Base-by-base conservation (phyloP, 2,888 invertebrate genomes). In the Campoletis raptor region DNA sequence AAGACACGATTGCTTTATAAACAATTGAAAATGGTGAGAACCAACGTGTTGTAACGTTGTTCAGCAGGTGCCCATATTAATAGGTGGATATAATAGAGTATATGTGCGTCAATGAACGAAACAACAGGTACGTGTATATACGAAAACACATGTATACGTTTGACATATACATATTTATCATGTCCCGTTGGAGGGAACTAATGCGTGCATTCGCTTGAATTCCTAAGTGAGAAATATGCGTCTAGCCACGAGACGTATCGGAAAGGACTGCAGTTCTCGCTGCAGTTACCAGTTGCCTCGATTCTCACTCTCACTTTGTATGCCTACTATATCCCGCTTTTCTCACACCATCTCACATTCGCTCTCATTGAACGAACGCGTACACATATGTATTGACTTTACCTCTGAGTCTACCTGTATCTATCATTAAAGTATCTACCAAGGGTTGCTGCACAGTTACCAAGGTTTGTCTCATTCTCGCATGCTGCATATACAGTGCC, bases 151-250 rank as follows among this genome's bases (percentile, higher is more conserved):
- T 73, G 78, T 45, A 81, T 48, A 18, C 12, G 48, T n/a, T 30
- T 24, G 18, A 36, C 40, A 21, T 40, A 61, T 15, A 73, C 18
- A 21, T 21, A 57, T 52, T 67, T 83, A 83, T 83, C 81, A 79
- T 66, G 40, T 24, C 69, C 61, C 52, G 70, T 67, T 45, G 66
- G 66, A 52, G 73, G 48, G 54, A 80, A 45, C 80, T 86, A 86
- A 86, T 86, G 70, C 61, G 86, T 73, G 79, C 83, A 72, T 81
- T 72, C 83, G 74, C 83, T 79, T 80, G 88, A 88, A 87, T 88
- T 85, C 88, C 89, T 87, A 88, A 89, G 87, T 86, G 89, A 87
- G 88, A 89, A 89, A 89, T 89, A 89, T 89, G 88, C 89, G 88
- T 89, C 88, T 88, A 87, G 88, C 79, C 85, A 57, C 83, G 85